Percentiles rank a stretch among this genome's conserved stretches.
These are phyloP conservation scores for Euschistus heros DNA, from an alignment of 1,140 invertebrate genomes.

Conservation along the genomic window DNA sequence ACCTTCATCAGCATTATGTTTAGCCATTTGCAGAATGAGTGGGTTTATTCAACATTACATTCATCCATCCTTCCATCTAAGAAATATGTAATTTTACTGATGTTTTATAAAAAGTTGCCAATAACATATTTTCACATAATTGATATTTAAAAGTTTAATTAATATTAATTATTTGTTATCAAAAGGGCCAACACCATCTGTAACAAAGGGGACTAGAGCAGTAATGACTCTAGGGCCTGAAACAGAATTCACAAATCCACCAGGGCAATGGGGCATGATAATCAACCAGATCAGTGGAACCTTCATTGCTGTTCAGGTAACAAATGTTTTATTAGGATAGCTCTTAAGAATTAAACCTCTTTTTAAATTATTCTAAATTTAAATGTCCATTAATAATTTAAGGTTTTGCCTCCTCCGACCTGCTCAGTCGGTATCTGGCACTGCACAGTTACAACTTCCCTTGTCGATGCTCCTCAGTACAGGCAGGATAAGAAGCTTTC, in stretches of 20 bases:
- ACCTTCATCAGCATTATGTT: no score
- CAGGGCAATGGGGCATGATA: slow-evolving; percentile 41
- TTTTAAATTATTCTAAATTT: no score
- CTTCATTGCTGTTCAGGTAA: slow-evolving; percentile 43
- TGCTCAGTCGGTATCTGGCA: slow-evolving; percentile 52
- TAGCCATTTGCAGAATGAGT: no score
- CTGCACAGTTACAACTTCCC: slow-evolving; percentile 44
- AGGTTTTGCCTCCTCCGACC: slow-evolving; percentile 46
- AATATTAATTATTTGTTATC: slow-evolving; percentile 24
- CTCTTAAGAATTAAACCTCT: no score
- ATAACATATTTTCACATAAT: no score
- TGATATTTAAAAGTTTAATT: no score
- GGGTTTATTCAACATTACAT: no score
- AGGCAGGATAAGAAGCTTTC: slow-evolving; percentile 38
- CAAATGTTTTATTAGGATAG: no score
- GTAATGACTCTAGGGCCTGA: slow-evolving; percentile 39
- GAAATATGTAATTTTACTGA: no score
- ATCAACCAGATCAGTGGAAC: slow-evolving; percentile 40
- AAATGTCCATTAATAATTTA: slow-evolving; percentile 6
- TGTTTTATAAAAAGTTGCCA: no score
- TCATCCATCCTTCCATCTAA: no score
- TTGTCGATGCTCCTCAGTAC: slow-evolving; percentile 15
- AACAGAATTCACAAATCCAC: slow-evolving; percentile 34
- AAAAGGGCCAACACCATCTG: slow-evolving; percentile 45
- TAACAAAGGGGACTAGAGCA: slow-evolving; percentile 46